These are phyloP conservation scores for Stichodactyla mertensii DNA, from an alignment of 64 coral and sea anemone genomes.

Conservation along the genomic window DNA sequence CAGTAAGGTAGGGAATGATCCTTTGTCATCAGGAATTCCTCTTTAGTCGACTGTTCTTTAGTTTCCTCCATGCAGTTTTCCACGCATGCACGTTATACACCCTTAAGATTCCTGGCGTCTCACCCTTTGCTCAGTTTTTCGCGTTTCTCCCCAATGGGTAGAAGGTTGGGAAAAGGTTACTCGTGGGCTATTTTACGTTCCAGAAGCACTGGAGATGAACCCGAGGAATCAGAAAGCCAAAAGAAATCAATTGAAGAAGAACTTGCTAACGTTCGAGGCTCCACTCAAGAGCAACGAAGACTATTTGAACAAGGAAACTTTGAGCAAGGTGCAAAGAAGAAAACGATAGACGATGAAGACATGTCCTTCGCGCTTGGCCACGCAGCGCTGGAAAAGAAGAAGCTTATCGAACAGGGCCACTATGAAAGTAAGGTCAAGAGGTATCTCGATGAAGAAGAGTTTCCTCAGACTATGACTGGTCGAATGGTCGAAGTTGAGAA, in stretches of 20 bases:
- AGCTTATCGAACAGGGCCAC: conserved; percentile 3
- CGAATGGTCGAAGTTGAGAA: neutral
- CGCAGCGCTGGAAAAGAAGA: neutral
- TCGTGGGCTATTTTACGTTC: neutral
- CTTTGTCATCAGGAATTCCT: no score
- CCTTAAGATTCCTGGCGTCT: no score
- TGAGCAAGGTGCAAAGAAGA: neutral
- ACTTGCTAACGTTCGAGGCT: conserved; percentile 1
- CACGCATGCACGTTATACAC: no score
- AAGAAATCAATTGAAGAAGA: conserved; percentile 12
- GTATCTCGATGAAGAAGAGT: conserved; percentile 7
- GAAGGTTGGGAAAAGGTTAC: no score
- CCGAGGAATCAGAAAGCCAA: neutral
- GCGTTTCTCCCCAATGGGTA: no score
- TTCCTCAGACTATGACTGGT: neutral
- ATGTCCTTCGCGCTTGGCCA: neutral
- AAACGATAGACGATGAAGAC: conserved; percentile 25
- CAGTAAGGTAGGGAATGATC: neutral
- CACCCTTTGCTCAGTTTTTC: no score
- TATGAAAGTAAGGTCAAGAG: neutral
- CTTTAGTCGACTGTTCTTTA: no score
- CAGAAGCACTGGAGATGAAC: neutral
- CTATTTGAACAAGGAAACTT: conserved; percentile 18
- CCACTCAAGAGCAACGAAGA: neutral
- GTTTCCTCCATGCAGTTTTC: no score